Evolutionary conservation across 1,140 invertebrate species (phyloP), one percentile per base, ranked within the genome.

Genomic region (Drosophila sucinea): DNA sequence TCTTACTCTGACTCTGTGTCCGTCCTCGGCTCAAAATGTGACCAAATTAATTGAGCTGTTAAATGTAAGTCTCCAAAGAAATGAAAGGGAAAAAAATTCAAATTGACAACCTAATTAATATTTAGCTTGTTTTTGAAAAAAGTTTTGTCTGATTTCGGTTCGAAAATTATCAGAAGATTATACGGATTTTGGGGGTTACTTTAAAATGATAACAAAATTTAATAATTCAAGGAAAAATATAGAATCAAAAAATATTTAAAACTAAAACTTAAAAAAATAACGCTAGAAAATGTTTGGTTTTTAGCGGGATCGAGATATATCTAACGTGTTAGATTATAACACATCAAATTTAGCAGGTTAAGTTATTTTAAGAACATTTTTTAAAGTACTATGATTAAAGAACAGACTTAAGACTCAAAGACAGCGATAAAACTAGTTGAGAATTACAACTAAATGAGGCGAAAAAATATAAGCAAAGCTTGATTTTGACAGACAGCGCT

Each of bases 41-140:
- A 58, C 64, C 63, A 87, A 85, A 89, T 89, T 84, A 90, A 89
- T 89, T 89, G 85, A 89, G 85, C 85, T 89, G 85, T 89, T 89
- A 85, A 89, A 90, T 77, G 81, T 85, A 85, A 89, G 81, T 72
- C 81, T 81, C 73, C 67, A 81, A 73, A 64, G 81, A 89, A 81
- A 69, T 86, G 85, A 89, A 89, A 81, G 85, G 81, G 44, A 27
- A 38, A 89, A 89, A 89, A 89, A 90, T 81, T 76, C 27, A 81
- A 90, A 77, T 69, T 77, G 85, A 89, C 85, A 81, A 79, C 57
- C 71, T 60, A 90, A 90, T 89, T 89, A 85, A 89, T 89, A 89
- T 73, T 90, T 90, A 60, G 67, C 75, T 81, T 66, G 80, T 90
- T 85, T 84, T 71, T 29, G 56, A 68, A 65, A 73, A 61, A 41